Base-by-base conservation (phyloP, 2,888 invertebrate genomes). In the Leptothorax acervorum region DNA sequence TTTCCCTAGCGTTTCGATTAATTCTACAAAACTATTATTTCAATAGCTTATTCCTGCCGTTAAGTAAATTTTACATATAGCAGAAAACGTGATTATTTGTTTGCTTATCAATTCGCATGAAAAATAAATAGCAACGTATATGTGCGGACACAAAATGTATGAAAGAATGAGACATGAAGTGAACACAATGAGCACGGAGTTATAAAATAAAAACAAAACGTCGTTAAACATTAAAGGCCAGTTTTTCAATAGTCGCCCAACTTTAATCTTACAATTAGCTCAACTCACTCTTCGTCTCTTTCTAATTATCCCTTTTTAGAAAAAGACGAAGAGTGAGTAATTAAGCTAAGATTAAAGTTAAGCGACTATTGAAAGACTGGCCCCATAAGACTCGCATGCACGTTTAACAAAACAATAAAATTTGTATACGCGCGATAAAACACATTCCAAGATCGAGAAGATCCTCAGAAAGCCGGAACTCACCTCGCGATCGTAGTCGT, bases 401-500 rank as follows among this genome's bases (percentile, higher is more conserved):
- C 18, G 18, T 35, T 35, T 5, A 6, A 35, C 6, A 35, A 35
- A 35, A 35, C 35, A 35, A 53, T 39, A 15, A 71, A 71, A 53
- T 53, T 71, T 18, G 5, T 15, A 15, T 4, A n/a, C 9, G 12
- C 57, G 23, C 23, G 23, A 23, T 23, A 35, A 12, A 53, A n/a
- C 9, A 11, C n/a, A 18, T 71, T 39, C 1, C 2, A 42, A 23
- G 28, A 45, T 62, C 15, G n/a, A 74, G 2, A 35, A 12, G 18
- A 11, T 51, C 1, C 18, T 42, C 31, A 3, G 3, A 11, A 12
- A 28, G 12, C 53, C 57, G 57, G 45, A 45, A 86, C 86, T 83
- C 71, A 89, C 89, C 86, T 83, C 63, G 28, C 48, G 86, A 87
- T 89, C 85, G 70, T 75, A 57, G 23, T 15, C 45, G 81, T 82